Conservation (phyloP, 2,888 invertebrate species). For the Dynastes hyllus region DNA sequence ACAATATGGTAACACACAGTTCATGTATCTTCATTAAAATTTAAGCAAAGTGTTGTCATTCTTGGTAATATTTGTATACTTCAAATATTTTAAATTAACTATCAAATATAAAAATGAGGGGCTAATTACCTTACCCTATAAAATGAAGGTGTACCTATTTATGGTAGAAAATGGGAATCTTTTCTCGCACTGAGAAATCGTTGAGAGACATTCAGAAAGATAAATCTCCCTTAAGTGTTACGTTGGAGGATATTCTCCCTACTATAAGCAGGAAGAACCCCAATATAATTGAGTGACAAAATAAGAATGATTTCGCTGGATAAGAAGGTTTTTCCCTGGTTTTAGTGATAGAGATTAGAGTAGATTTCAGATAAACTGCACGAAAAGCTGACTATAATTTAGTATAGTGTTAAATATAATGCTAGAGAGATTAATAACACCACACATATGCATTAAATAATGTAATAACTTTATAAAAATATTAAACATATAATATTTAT, state of each 20-base stretch:
- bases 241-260: conserved; percentile 23
- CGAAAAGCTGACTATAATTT: too few relatives aligned
- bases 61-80: too few relatives aligned
- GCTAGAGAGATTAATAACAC: too few relatives aligned
- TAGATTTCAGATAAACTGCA: conserved; percentile 26
- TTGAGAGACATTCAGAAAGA: conserved; percentile 32
- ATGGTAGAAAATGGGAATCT: conserved; percentile 7
- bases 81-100: too few relatives aligned
- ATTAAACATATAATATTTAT: too few relatives aligned
- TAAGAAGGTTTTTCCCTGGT: conserved; percentile 24
- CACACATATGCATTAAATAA: too few relatives aligned
- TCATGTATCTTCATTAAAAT: too few relatives aligned
- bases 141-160: neutral
- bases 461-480: too few relatives aligned
- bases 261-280: conserved; percentile 3
- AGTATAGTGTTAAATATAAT: too few relatives aligned
- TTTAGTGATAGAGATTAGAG: neutral
- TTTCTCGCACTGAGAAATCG: conserved; percentile 13
- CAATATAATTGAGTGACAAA: conserved; percentile 42
- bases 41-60: too few relatives aligned
- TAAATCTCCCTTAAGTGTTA: conserved; percentile 45
- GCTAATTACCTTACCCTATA: neutral
- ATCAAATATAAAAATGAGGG: too few relatives aligned
- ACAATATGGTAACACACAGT: too few relatives aligned
- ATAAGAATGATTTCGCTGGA: conserved; percentile 44